Evolutionary conservation across 2,113 vertebrate species (phyloP).

Genomic region (Microcebus lehilahytsara): DNA sequence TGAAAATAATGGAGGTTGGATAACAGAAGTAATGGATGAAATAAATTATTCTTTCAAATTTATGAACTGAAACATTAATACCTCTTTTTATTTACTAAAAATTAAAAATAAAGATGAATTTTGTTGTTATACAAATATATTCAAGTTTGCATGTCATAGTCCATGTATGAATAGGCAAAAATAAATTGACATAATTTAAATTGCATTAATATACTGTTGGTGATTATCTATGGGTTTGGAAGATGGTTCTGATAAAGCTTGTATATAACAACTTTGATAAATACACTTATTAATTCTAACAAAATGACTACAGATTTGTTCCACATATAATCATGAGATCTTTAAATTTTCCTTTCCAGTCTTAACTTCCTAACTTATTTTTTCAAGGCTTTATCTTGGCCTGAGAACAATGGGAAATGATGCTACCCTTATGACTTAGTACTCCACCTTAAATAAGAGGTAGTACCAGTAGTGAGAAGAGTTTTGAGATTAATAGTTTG

Average conservation of each 20-base stretch:
- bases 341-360: background rate
- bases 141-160: background rate
- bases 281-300: background rate
- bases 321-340: background rate
- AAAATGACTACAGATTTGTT: background rate
- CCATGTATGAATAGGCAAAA: background rate
- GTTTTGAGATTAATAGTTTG: background rate
- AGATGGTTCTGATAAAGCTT: background rate
- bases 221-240: background rate
- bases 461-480: background rate
- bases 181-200: background rate
- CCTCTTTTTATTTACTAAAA: background rate
- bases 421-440: background rate
- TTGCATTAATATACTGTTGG: background rate
- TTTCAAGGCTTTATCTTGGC: background rate
- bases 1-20: background rate
- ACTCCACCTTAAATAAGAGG: background rate
- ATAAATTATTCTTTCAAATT: background rate
- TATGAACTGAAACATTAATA: background rate
- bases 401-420: background rate
- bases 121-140: background rate
- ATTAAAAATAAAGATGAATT: background rate
- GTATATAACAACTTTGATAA: background rate
- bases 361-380: background rate
- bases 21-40: background rate